A percentile compares a stretch with the other conserved stretches of the same genome.
These are phyloP conservation scores for Sapayoa aenigma DNA, from an alignment of 2,113 vertebrate species.

Conservation along the genomic window DNA sequence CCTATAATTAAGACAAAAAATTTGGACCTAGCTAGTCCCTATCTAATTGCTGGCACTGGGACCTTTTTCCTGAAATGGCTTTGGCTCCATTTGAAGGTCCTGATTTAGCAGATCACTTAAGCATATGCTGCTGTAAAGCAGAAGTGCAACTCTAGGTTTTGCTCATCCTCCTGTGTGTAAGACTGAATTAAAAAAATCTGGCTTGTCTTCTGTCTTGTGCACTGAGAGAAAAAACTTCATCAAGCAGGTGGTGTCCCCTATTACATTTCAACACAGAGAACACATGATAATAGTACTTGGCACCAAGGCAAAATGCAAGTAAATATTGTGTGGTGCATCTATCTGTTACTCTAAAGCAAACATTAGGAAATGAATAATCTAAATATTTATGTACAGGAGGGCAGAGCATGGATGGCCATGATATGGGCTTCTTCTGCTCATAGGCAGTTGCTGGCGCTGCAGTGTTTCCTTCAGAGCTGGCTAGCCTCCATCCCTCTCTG, in stretches of 20 bases:
- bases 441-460: accelerated
- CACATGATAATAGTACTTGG: neutral
- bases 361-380: neutral
- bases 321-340: neutral
- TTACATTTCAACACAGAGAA: neutral
- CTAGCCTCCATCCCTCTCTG: neutral
- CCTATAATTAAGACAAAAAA: neutral
- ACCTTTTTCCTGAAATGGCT: neutral
- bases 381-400: neutral
- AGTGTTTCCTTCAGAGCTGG: neutral
- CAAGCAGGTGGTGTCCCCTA: neutral
- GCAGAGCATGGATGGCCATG: neutral
- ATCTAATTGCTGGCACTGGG: neutral
- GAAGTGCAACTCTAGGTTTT: neutral
- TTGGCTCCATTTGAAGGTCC: neutral
- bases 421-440: neutral
- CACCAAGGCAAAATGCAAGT: neutral
- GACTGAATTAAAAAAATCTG: neutral
- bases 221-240: neutral
- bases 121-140: neutral
- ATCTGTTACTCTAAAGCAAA: slow-evolving; percentile 13
- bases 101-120: neutral
- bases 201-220: neutral
- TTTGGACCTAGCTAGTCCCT: neutral
- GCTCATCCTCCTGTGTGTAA: neutral